A percentile compares a stretch with the other conserved stretches of the same genome.
phyloP scores from a whole-genome alignment of 1,140 invertebrate species.

The Steinernema khuongi region DNA sequence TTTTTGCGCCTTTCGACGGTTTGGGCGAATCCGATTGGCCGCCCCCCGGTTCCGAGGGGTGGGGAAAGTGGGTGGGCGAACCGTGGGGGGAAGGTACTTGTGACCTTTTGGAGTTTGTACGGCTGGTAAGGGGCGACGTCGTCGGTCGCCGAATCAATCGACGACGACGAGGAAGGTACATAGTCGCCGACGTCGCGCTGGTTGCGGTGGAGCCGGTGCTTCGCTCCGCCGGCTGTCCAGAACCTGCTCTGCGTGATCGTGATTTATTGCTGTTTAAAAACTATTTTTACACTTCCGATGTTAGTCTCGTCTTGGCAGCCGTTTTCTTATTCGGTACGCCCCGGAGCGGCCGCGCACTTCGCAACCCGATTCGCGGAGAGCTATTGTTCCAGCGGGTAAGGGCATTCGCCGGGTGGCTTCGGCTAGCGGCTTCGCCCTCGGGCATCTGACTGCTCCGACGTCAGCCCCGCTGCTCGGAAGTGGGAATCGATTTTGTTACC shows the following conservation, averaged over 20 bases:
- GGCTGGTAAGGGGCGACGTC: neutral
- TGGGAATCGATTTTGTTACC: no score
- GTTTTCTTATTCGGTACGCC: conserved; percentile 13
- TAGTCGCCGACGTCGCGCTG: neutral
- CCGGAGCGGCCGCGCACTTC: neutral
- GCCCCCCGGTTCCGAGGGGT: neutral
- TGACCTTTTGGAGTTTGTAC: conserved; percentile 15
- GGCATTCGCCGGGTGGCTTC: neutral
- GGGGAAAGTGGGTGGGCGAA: neutral
- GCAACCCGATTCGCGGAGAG: neutral
- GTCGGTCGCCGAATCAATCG: neutral
- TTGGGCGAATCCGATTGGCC: neutral
- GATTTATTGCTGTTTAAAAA: conserved; percentile 15
- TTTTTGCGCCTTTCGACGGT: neutral
- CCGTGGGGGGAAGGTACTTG: conserved; percentile 10
- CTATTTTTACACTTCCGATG: conserved; percentile 14
- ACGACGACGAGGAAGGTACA: conserved; percentile 3
- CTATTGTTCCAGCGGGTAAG: neutral
- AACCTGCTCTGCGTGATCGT: conserved; percentile 14
- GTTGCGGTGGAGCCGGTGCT: neutral
- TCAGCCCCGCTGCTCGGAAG: no score
- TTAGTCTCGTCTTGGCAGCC: conserved; percentile 5
- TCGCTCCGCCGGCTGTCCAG: neutral
- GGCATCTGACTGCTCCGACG: no score
- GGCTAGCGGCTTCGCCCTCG: no score